These are phyloP conservation scores for Alsophila aescularia DNA, from an alignment of 2,888 invertebrate species.

Conservation along the genomic window DNA sequence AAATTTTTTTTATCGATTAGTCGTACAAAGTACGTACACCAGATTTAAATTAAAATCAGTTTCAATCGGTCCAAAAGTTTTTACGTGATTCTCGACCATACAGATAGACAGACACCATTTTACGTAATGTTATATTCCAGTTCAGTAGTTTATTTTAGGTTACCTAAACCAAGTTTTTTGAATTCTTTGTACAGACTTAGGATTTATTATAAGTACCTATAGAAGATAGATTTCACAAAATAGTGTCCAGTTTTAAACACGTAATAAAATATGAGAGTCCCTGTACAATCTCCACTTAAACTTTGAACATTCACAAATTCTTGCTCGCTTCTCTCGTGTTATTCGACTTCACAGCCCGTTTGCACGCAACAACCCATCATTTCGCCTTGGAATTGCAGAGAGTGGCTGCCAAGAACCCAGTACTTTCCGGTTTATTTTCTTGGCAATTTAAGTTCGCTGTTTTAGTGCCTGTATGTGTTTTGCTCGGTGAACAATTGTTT, in stretches of 20 bases:
- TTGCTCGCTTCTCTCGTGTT: background rate
- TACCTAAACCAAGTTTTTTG: too few relatives aligned
- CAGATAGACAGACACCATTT: too few relatives aligned
- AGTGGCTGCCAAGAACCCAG: conserved; percentile 1
- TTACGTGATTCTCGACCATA: too few relatives aligned
- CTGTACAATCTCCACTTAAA: background rate
- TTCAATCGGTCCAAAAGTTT: too few relatives aligned
- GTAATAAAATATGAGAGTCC: background rate
- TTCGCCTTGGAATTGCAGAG: background rate
- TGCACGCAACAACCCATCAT: conserved; percentile 1
- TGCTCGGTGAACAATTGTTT: background rate
- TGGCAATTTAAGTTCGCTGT: background rate
- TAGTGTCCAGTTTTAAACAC: background rate
- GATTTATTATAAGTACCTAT: too few relatives aligned
- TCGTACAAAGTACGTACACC: too few relatives aligned
- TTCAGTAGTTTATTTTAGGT: too few relatives aligned
- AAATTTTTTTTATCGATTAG: too few relatives aligned
- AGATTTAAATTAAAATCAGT: too few relatives aligned
- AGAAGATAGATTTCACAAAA: background rate
- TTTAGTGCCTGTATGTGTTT: background rate
- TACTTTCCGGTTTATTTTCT: conserved; percentile 4
- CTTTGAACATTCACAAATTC: conserved; percentile 12
- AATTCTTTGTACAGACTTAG: too few relatives aligned
- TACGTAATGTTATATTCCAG: too few relatives aligned
- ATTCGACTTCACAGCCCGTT: conserved; percentile 5